Conservation (phyloP, 2,113 vertebrate species). For the Octodon degus region DNA sequence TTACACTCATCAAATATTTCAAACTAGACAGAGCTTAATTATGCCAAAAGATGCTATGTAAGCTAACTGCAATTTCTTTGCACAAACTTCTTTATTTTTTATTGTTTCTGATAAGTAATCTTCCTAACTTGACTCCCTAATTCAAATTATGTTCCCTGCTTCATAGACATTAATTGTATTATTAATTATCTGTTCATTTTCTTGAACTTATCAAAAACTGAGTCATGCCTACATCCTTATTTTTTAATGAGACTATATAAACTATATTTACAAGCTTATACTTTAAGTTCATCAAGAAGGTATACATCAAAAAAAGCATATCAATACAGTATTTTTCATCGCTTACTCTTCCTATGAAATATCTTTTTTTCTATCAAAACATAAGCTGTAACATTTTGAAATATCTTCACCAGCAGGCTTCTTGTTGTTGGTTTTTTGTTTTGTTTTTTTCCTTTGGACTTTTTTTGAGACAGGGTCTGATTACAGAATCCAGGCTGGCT, state of each 20-base stretch:
- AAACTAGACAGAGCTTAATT: not conserved
- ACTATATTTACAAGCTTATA: not conserved
- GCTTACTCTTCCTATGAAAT: not conserved
- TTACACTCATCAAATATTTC: conserved; percentile 32
- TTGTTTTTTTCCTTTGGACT: not conserved
- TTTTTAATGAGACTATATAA: not conserved
- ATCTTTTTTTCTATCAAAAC: not conserved
- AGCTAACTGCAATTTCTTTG: not conserved
- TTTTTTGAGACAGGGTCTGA: not conserved
- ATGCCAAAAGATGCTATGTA: not conserved
- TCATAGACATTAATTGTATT: not conserved
- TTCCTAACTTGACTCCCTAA: conserved; percentile 16
- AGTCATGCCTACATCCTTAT: not conserved
- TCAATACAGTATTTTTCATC: not conserved
- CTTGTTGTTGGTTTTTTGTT: not conserved
- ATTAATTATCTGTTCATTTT: not conserved
- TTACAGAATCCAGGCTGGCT: not conserved
- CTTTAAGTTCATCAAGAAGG: not conserved
- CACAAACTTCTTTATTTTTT: not conserved
- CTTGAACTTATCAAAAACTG: not conserved
- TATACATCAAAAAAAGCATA: not conserved
- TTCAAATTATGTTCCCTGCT: not conserved
- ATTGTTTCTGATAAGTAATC: conserved; percentile 28
- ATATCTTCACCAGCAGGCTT: not conserved
- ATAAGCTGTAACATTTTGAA: not conserved